A percentile compares a stretch with the other conserved stretches of the same genome.
Evolutionary conservation across 2,797 vertebrate genomes (phyloP).

Genomic region (Smutsia gigantea): DNA sequence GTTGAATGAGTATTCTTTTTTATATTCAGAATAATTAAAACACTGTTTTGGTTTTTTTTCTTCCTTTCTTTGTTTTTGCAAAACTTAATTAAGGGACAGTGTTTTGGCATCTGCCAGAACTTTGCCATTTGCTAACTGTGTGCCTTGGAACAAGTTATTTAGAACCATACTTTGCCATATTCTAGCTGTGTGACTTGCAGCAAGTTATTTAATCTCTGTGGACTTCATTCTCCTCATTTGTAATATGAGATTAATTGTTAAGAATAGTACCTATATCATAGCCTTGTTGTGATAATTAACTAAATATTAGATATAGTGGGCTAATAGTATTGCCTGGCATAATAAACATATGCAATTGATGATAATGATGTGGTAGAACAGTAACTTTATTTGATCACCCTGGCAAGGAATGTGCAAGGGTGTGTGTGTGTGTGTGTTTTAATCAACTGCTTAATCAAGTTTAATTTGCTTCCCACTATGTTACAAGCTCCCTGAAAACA

Average conservation of each 20-base stretch:
- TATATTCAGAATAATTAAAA: neutral
- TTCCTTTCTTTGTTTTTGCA: neutral
- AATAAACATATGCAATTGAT: neutral
- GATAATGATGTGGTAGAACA: neutral
- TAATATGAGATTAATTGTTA: neutral
- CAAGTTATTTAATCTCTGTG: neutral
- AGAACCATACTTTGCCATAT: neutral
- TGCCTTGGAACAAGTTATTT: neutral
- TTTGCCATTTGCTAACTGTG: neutral
- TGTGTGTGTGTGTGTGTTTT: neutral
- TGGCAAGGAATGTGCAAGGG: neutral
- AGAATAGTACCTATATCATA: neutral
- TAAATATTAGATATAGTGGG: neutral
- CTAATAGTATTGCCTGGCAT: neutral
- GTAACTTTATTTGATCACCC: conserved; percentile 1
- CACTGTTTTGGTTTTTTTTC: neutral
- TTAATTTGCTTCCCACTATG: neutral
- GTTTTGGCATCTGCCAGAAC: neutral
- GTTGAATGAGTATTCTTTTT: neutral
- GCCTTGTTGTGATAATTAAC: neutral
- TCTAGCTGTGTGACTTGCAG: neutral
- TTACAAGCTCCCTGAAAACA: neutral
- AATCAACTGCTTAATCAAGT: conserved; percentile 17
- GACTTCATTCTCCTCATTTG: neutral
- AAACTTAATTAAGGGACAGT: neutral